Evolutionary conservation across 1,140 invertebrate species (phyloP), one percentile per base, ranked within the genome.

Genomic region (Aradophagus sp.): DNA sequence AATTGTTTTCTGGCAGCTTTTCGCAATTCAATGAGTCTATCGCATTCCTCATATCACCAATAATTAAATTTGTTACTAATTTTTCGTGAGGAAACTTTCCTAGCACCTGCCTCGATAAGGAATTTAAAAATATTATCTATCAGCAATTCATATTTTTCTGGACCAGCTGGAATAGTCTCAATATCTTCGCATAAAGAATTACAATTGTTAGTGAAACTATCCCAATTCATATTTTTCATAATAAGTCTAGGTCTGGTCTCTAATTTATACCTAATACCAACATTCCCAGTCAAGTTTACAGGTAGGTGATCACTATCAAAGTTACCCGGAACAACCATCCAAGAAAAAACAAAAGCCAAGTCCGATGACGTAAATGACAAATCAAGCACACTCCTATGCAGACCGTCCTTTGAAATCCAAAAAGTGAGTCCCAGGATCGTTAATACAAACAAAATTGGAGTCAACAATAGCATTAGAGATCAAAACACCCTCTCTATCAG

Each of bases 41-140:
- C 3, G n/a, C 56, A 61, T 23, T 47, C 26, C 0, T 31, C 1
- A 16, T 61, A 34, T 44, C 36, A 61, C 44, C 56, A 48, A n/a
- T 26, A 42, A n/a, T 14, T 56, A 35, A 14, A 14, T 32, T 32
- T 31, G 0, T 23, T 32, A 6, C 12, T 39, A 1, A 10, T 14
- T 14, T 12, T 20, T 32, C 7, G 35, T 35, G n/a, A 26, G 15
- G 15, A 10, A 5, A 8, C 4, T 6, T 44, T 1, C n/a, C n/a
- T n/a, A n/a, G 32, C 39, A 0, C 29, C 52, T 0, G 38, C 23
- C 8, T 44, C 29, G 6, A 1, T 16, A 6, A 44, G 10, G 0
- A 5, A 13, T 12, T 13, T 15, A 3, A 10, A 32, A 0, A 53
- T 20, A 0, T 10, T 5, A 8, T 13, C 3, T 8, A 32, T 41